phyloP scores from a whole-genome alignment of 2,113 vertebrate genomes.

The Hyperoodon ampullatus region DNA sequence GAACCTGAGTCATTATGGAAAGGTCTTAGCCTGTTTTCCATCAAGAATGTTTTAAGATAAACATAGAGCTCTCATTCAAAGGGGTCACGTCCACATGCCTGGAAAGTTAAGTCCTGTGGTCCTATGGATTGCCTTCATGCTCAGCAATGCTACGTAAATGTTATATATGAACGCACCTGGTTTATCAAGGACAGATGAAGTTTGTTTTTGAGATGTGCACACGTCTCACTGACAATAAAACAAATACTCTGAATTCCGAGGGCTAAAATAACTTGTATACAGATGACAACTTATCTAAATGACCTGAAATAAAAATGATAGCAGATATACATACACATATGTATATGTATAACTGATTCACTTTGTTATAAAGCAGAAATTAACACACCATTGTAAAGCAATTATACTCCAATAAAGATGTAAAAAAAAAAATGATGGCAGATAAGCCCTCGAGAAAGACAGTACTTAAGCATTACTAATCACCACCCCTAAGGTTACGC shows the following conservation, averaged over 20 bases:
- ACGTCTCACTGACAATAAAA: background rate
- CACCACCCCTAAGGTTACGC: background rate
- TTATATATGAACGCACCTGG: accelerated
- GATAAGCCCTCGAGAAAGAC: background rate
- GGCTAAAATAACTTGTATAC: background rate
- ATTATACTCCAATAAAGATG: no score
- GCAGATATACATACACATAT: background rate
- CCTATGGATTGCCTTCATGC: background rate
- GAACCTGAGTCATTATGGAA: background rate
- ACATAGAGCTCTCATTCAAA: background rate
- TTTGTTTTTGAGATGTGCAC: background rate
- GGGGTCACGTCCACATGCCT: background rate
- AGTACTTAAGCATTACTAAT: background rate
- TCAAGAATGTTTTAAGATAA: background rate
- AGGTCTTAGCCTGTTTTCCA: background rate
- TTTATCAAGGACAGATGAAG: background rate
- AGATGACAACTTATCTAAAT: conserved; percentile 62
- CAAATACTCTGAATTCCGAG: conserved; percentile 42
- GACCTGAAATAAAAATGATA: conserved; percentile 52
- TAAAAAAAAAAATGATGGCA: conserved; percentile 26
- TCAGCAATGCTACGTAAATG: background rate
- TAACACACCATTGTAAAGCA: no score
- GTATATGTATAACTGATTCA: no score
- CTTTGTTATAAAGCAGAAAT: no score
- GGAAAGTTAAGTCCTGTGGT: background rate